phyloP scores from a whole-genome alignment of 2,888 invertebrate genomes.

The Acrobasis repandana region DNA sequence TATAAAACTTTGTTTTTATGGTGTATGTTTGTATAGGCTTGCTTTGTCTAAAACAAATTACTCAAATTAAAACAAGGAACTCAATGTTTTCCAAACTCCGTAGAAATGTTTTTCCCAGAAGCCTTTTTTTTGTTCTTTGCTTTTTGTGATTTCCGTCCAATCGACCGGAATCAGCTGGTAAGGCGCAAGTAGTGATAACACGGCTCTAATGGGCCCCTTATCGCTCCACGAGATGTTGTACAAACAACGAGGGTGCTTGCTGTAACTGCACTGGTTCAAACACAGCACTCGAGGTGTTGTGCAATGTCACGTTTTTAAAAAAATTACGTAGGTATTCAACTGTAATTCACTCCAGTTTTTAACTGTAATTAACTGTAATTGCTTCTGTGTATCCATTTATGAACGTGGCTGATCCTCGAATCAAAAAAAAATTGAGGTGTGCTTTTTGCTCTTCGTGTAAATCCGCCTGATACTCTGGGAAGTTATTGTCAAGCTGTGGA shows the following conservation, averaged over 20 bases:
- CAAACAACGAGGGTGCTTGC: constrained; percentile 12
- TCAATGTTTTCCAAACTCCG: too few relatives aligned
- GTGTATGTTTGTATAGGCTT: too few relatives aligned
- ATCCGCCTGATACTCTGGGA: too few relatives aligned
- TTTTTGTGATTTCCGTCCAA: background rate
- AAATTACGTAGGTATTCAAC: too few relatives aligned
- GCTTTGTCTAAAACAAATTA: background rate
- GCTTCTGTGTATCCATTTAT: too few relatives aligned
- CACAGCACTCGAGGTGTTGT: background rate
- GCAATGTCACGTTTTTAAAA: too few relatives aligned
- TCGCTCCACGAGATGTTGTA: constrained; percentile 19
- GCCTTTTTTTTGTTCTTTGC: too few relatives aligned
- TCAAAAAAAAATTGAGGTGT: background rate
- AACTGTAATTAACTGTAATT: too few relatives aligned
- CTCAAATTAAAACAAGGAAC: background rate
- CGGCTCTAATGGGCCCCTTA: constrained; percentile 16
- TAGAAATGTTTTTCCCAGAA: too few relatives aligned
- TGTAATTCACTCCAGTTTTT: too few relatives aligned
- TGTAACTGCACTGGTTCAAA: constrained; percentile 1
- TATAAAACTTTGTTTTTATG: background rate
- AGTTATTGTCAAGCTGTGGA: too few relatives aligned
- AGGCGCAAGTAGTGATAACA: constrained; percentile 16
- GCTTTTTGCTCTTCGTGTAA: too few relatives aligned
- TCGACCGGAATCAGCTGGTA: background rate
- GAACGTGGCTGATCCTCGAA: background rate